Evolutionary conservation across 1,140 invertebrate genomes (phyloP), one percentile per base, ranked within the genome.

Genomic region (Drosophila kurseongensis): DNA sequence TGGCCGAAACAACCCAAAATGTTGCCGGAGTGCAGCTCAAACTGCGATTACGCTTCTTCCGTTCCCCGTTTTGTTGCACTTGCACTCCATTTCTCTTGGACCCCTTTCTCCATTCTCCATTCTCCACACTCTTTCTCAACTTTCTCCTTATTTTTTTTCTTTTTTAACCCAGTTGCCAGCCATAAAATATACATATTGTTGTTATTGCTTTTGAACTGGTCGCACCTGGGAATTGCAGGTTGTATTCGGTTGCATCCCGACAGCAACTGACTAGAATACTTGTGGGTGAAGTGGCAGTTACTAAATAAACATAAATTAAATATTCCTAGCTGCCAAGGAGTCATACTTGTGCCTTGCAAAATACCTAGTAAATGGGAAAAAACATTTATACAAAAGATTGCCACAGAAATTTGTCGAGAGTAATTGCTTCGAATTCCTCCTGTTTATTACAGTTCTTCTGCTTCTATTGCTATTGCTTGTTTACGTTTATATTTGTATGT

Each of bases 171-270:
- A 52, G 75, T 61, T 72, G 54, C 13, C 47, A 51, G 61, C 40
- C 58, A 74, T 89, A 73, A 61, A 89, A 83, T 78, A 88, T 83
- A 76, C 73, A 88, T 69, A 52, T 65, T 79, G 75, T 72, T 86
- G 75, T 44, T 78, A 55, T 78, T 72, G 56, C 65, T 72, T 32
- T 51, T 75, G 51, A 66, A 44, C 50, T 42, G 56, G 32, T 13
- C 41, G 57, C 50, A 77, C 71, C 50, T 77, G 63, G 63, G 55
- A 54, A 23, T 50, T 2, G 44, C 12, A 7, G 72, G 55, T 51
- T 38, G 23, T 76, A 50, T 59, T 76, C 38, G 61, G 16, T 74
- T 51, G 38, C 38, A 51, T 51, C 29, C 7, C n/a, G 32, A 9
- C n/a, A 6, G n/a, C 59, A 40, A 13, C 59, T 23, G 35, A 14